phyloP scores from a whole-genome alignment of 92 coral and sea anemone species.

The Porites rus region DNA sequence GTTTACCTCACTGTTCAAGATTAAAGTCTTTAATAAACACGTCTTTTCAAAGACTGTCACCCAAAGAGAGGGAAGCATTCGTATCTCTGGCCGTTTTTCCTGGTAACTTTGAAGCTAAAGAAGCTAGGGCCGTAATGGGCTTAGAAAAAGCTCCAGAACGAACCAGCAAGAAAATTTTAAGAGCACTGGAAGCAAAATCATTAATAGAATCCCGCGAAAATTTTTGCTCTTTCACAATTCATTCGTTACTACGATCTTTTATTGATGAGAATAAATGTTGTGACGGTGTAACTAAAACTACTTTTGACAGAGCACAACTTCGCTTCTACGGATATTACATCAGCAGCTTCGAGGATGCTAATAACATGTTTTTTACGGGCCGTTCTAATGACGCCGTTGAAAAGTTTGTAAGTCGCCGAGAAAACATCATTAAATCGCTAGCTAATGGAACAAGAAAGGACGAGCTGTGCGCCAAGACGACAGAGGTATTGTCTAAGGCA shows the following conservation, averaged over 20 bases:
- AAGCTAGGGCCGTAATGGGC: background rate
- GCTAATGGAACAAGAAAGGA: background rate
- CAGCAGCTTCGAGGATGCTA: background rate
- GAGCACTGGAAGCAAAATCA: background rate
- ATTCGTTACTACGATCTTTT: conserved; percentile 27
- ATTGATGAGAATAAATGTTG: background rate
- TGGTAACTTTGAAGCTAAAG: background rate
- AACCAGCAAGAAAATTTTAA: background rate
- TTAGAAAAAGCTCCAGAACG: background rate
- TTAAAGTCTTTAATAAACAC: conserved; percentile 19
- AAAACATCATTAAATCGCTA: background rate
- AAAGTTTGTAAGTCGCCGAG: background rate
- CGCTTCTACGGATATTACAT: conserved; percentile 10
- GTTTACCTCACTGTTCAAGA: background rate
- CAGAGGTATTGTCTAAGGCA: conserved; percentile 6
- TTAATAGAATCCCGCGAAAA: background rate
- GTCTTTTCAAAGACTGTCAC: conserved; percentile 15
- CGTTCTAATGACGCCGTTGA: background rate
- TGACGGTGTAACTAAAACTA: background rate
- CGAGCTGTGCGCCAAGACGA: background rate
- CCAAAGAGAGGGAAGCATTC: conserved; percentile 1
- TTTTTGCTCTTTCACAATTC: background rate
- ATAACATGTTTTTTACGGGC: conserved; percentile 1
- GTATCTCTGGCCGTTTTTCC: conserved; percentile 29
- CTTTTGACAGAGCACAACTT: conserved; percentile 2